These are phyloP conservation scores for Chydorus sphaericus DNA, from an alignment of 2,888 invertebrate species.

Conservation along the genomic window DNA sequence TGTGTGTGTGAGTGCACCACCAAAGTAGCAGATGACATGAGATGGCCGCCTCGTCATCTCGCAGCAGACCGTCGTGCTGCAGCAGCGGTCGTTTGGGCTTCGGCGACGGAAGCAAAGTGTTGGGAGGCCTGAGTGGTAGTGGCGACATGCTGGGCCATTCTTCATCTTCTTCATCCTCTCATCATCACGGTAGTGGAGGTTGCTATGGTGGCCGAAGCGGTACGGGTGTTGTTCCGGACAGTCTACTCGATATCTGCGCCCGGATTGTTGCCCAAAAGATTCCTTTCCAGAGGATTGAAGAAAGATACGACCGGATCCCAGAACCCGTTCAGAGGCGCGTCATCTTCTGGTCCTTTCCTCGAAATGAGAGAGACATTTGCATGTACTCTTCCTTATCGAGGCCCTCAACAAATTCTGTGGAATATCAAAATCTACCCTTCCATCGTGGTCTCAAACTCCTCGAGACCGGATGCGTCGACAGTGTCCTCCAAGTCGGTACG, in stretches of 20 bases:
- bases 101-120: neutral
- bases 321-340: constrained; percentile 75
- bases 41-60: constrained; percentile 4
- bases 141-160: neutral
- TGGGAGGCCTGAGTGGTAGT: neutral
- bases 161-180: neutral
- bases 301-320: constrained; percentile 71
- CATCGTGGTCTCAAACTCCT: constrained; percentile 71
- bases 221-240: constrained; percentile 38
- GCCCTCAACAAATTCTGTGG: constrained; percentile 36
- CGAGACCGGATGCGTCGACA: constrained; percentile 66
- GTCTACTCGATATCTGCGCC: constrained; percentile 66
- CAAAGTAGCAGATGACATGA: neutral
- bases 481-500: constrained; percentile 79
- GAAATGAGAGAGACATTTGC: constrained; percentile 73
- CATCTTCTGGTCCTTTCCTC: constrained; percentile 77
- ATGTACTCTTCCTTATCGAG: constrained; percentile 68
- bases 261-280: constrained; percentile 69
- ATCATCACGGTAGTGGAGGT: neutral
- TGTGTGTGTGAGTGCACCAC: neutral
- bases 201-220: neutral
- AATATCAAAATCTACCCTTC: constrained; percentile 68
- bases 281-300: constrained; percentile 73
- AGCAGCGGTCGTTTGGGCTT: constrained; percentile 1
- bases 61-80: constrained; percentile 2